Conservation (phyloP, 2,888 invertebrate species). For the Oasisia sp. region DNA sequence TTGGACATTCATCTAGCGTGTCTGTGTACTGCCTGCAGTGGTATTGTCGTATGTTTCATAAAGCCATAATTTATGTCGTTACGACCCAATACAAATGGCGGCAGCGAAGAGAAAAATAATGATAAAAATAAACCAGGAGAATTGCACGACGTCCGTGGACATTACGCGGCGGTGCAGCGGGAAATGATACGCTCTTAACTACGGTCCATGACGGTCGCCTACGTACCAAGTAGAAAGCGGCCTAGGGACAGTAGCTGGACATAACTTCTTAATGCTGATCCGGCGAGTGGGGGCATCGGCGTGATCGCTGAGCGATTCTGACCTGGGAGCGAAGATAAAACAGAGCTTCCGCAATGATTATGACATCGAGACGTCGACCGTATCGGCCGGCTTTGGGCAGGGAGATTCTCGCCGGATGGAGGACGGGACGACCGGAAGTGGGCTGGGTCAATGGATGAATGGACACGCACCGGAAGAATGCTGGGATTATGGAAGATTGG, state of each 20-base stretch:
- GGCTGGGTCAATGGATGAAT: background rate
- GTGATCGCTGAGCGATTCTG: background rate
- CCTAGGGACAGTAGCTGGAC: background rate
- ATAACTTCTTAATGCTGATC: conserved; percentile 9
- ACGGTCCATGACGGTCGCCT: background rate
- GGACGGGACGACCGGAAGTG: background rate
- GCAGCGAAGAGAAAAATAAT: conserved; percentile 17
- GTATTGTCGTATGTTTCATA: background rate
- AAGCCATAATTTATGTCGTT: background rate
- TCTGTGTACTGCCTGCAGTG: background rate
- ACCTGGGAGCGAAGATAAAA: background rate
- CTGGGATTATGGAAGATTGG: background rate
- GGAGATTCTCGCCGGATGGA: background rate
- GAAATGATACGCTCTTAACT: background rate
- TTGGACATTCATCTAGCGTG: background rate
- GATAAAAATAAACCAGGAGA: background rate
- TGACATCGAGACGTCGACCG: background rate
- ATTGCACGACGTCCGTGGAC: background rate
- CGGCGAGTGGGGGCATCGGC: background rate
- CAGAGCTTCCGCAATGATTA: background rate
- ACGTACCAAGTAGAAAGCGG: background rate
- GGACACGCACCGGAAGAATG: background rate
- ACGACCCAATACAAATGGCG: background rate
- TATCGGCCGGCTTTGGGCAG: background rate
- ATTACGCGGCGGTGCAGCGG: background rate